A percentile compares a stretch with the other conserved stretches of the same genome.
Conservation (phyloP, 2,113 vertebrate genomes). For the Paramisgurnus dabryanus region DNA sequence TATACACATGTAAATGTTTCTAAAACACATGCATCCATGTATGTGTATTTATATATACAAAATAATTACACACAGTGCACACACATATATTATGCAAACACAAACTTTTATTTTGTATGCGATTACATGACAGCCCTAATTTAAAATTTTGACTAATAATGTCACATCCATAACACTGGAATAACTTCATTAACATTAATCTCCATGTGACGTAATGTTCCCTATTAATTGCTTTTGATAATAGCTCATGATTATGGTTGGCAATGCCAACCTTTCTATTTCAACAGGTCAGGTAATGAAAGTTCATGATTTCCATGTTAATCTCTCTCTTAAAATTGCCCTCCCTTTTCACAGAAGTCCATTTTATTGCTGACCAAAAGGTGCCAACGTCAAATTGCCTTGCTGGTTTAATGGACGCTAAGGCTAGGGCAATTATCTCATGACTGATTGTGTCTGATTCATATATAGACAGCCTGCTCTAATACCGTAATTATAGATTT, state of each 20-base stretch:
- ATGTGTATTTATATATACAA: too few species aligned
- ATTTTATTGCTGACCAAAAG: not conserved
- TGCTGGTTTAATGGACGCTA: not conserved
- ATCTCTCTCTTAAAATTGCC: not conserved
- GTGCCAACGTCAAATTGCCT: not conserved
- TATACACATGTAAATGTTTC: too few species aligned
- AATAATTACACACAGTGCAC: too few species aligned
- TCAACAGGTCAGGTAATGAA: not conserved
- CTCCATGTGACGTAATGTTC: too few species aligned
- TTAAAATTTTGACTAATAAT: too few species aligned
- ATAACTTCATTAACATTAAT: too few species aligned
- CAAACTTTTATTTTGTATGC: too few species aligned
- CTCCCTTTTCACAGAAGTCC: not conserved
- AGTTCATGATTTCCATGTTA: not conserved
- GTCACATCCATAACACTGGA: too few species aligned
- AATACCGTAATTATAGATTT: conserved; percentile 24
- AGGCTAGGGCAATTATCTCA: conserved; percentile 27
- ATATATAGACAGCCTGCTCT: not conserved
- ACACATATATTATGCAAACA: too few species aligned
- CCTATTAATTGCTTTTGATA: not conserved
- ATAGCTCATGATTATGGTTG: conserved; percentile 1
- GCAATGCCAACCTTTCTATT: not conserved
- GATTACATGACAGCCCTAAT: too few species aligned
- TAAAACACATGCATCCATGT: too few species aligned
- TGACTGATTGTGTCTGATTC: not conserved